These are phyloP conservation scores for Sander vitreus DNA, from an alignment of 2,113 vertebrate genomes.

Conservation along the genomic window DNA sequence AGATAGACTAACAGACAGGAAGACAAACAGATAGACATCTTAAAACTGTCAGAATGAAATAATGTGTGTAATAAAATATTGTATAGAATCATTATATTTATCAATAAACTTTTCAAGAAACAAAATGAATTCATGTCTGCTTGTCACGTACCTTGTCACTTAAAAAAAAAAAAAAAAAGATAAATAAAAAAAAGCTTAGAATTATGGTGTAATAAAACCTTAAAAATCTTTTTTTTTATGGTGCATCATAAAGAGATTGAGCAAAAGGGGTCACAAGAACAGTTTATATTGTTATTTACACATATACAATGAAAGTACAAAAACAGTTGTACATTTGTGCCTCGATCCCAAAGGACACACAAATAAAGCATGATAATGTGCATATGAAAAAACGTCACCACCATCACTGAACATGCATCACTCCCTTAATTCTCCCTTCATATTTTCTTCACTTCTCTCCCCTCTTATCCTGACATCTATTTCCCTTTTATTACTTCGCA, in stretches of 20 bases:
- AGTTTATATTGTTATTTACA: conserved; percentile 79
- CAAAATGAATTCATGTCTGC: conserved; percentile 40
- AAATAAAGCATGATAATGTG: conserved; percentile 73
- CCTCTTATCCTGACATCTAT: conserved; percentile 29
- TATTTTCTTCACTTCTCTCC: conserved; percentile 39
- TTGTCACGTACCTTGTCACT: conserved; percentile 14
- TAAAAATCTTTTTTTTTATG: conserved; percentile 31
- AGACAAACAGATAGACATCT: conserved; percentile 61
- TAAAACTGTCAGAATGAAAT: conserved; percentile 69
- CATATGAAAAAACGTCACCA: conserved; percentile 68
- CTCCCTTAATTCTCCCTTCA: conserved; percentile 62
- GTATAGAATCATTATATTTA: conserved; percentile 85
- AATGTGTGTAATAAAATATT: conserved; percentile 80
- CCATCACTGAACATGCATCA: conserved; percentile 76
- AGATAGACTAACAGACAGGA: conserved; percentile 48
- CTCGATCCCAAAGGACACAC: conserved; percentile 39
- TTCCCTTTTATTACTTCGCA: conserved; percentile 51
- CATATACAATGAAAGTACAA: conserved; percentile 78
- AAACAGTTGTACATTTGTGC: conserved; percentile 55
- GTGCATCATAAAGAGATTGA: conserved; percentile 37
- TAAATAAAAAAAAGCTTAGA: too few species aligned
- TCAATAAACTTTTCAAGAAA: conserved; percentile 86
- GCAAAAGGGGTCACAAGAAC: conserved; percentile 66
- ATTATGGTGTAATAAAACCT: conserved; percentile 40
- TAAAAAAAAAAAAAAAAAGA: too few species aligned